These are phyloP conservation scores for Tringa solitaria DNA, from an alignment of 2,113 vertebrate genomes.

Conservation along the genomic window DNA sequence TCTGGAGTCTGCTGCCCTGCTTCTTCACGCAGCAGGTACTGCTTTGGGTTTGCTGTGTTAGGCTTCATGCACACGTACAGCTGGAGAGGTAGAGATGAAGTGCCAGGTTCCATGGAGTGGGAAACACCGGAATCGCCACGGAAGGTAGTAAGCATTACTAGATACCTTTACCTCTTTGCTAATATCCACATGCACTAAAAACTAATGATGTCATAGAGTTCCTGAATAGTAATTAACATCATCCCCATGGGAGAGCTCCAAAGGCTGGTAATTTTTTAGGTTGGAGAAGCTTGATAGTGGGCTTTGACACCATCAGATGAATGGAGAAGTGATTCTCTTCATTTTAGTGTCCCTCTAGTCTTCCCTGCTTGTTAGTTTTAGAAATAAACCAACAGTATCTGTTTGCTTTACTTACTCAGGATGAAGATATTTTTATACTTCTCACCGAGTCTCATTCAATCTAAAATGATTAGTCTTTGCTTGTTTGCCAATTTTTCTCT, in stretches of 20 bases:
- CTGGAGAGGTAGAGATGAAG: background rate
- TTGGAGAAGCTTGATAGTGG: background rate
- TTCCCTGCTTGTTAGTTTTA: background rate
- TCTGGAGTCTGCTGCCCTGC: background rate
- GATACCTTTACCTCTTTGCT: background rate
- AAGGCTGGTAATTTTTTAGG: background rate
- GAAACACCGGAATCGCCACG: background rate
- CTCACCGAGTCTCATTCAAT: background rate
- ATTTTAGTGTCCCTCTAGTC: background rate
- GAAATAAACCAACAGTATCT: background rate
- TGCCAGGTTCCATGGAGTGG: background rate
- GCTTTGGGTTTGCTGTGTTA: background rate
- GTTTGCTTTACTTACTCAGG: background rate
- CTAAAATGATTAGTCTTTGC: background rate
- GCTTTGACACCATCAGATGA: background rate
- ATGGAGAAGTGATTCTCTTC: background rate
- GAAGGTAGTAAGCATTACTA: background rate
- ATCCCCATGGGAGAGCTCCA: background rate
- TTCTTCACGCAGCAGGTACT: background rate
- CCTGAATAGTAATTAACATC: background rate
- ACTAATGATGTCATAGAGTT: background rate
- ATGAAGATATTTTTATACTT: background rate
- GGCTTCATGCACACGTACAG: background rate
- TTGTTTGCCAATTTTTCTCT: background rate
- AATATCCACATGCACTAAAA: background rate